These are phyloP conservation scores for Mya arenaria DNA, from an alignment of 1,140 invertebrate genomes.

Conservation along the genomic window DNA sequence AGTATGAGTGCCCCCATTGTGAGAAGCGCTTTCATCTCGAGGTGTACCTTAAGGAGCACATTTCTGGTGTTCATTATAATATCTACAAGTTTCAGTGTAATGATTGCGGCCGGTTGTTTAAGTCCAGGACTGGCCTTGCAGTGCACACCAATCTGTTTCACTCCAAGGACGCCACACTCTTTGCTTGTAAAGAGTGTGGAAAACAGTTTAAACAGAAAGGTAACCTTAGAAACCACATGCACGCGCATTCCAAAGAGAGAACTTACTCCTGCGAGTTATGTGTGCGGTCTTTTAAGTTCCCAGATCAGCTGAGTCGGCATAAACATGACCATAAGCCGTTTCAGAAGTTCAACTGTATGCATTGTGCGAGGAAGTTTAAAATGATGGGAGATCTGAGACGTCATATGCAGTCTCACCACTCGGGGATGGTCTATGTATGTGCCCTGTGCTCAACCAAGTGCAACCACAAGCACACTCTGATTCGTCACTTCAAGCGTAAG, in stretches of 20 bases:
- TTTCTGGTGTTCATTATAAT: slow-evolving; percentile 79
- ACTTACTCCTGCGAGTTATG: slow-evolving; percentile 78
- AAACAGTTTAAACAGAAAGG: slow-evolving; percentile 82
- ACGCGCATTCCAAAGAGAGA: slow-evolving; percentile 76
- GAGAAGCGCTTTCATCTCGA: slow-evolving; percentile 82
- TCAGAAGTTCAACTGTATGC: slow-evolving; percentile 70
- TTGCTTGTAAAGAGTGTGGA: slow-evolving; percentile 82
- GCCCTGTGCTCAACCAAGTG: slow-evolving; percentile 79
- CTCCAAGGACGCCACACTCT: slow-evolving; percentile 75
- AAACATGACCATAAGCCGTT: slow-evolving; percentile 77
- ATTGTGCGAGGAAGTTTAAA: slow-evolving; percentile 82
- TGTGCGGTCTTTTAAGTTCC: slow-evolving; percentile 79
- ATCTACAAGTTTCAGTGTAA: slow-evolving; percentile 79
- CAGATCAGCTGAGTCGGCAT: slow-evolving; percentile 81
- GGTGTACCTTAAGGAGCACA: slow-evolving; percentile 81
- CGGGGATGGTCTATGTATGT: slow-evolving; percentile 81
- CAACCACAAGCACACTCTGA: slow-evolving; percentile 79
- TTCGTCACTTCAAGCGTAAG: slow-evolving; percentile 81
- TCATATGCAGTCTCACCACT: slow-evolving; percentile 80
- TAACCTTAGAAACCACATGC: slow-evolving; percentile 81
- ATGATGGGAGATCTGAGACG: slow-evolving; percentile 80
- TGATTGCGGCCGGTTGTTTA: slow-evolving; percentile 81
- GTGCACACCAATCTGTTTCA: slow-evolving; percentile 81
- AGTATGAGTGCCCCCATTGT: slow-evolving; percentile 81
- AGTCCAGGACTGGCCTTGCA: slow-evolving; percentile 82